Conservation (phyloP, 2,888 invertebrate species). For the Glyphotaelius pellucidus region DNA sequence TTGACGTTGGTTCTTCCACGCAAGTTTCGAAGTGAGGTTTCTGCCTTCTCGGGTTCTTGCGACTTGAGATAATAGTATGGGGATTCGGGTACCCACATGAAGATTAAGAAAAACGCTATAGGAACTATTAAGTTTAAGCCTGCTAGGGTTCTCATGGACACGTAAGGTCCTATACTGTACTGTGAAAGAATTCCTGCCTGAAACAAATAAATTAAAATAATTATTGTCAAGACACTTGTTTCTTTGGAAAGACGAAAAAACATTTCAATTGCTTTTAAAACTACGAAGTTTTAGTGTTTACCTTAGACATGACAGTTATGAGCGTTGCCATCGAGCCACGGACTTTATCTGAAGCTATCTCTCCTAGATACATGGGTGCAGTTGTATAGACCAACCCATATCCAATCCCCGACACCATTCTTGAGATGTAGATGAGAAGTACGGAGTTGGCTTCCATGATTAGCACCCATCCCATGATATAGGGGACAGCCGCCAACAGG, state of each 20-base stretch:
- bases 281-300: conserved; percentile 67
- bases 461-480: conserved; percentile 81
- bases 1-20: conserved; percentile 77
- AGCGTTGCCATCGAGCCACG: conserved; percentile 80
- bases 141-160: conserved; percentile 77
- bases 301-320: conserved; percentile 78
- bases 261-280: background rate
- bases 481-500: conserved; percentile 78
- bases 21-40: conserved; percentile 77
- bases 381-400: conserved; percentile 80
- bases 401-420: conserved; percentile 80
- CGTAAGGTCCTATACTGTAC: conserved; percentile 79
- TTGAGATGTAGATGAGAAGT: conserved; percentile 78
- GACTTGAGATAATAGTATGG: conserved; percentile 79
- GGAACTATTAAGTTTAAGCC: conserved; percentile 78
- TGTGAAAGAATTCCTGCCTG: conserved; percentile 79
- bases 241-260: background rate
- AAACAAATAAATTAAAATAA: background rate
- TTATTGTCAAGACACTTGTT: background rate
- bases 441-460: conserved; percentile 79
- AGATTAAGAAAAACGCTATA: conserved; percentile 77
- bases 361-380: conserved; percentile 81
- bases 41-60: conserved; percentile 76
- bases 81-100: conserved; percentile 82
- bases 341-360: conserved; percentile 79